These are phyloP conservation scores for Anas capensis DNA, from an alignment of 2,797 vertebrate genomes.

Conservation along the genomic window DNA sequence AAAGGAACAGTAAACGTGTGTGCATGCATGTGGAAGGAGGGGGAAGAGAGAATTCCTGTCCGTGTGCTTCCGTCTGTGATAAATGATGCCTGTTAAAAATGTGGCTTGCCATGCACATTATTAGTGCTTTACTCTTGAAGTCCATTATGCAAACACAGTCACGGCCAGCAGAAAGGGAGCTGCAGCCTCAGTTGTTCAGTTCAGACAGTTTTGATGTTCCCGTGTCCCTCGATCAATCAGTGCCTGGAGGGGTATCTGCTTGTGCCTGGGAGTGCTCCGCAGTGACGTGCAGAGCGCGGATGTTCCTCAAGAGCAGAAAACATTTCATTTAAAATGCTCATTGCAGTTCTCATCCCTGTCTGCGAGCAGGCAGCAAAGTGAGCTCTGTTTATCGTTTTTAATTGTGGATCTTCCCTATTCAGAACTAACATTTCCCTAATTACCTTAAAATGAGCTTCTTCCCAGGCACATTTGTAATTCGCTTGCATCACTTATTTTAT, in stretches of 20 bases:
- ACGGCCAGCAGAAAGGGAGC: conserved; percentile 28
- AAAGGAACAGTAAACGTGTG: conserved; percentile 30
- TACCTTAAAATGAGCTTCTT: conserved; percentile 26
- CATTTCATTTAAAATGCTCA: background rate
- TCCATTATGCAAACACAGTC: background rate
- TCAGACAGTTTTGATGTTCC: conserved; percentile 54
- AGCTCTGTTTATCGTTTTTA: conserved; percentile 33
- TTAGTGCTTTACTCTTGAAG: conserved; percentile 24
- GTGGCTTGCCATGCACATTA: background rate
- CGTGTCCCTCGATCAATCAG: conserved; percentile 3
- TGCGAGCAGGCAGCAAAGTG: background rate
- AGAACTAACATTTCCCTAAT: background rate
- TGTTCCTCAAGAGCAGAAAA: conserved; percentile 39
- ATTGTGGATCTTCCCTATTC: conserved; percentile 21
- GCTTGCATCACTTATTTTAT: conserved; percentile 1
- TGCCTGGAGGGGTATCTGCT: conserved; percentile 11
- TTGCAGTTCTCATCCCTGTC: background rate
- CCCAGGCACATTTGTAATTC: background rate
- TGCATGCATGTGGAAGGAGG: conserved; percentile 59
- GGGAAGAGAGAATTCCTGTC: background rate
- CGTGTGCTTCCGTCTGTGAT: conserved; percentile 39
- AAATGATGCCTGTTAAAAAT: conserved; percentile 51
- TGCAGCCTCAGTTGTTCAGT: conserved; percentile 35
- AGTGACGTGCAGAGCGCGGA: background rate
- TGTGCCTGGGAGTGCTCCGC: conserved; percentile 13